Base-by-base conservation (phyloP, 2,797 vertebrate genomes). In the Xenops minutus region DNA sequence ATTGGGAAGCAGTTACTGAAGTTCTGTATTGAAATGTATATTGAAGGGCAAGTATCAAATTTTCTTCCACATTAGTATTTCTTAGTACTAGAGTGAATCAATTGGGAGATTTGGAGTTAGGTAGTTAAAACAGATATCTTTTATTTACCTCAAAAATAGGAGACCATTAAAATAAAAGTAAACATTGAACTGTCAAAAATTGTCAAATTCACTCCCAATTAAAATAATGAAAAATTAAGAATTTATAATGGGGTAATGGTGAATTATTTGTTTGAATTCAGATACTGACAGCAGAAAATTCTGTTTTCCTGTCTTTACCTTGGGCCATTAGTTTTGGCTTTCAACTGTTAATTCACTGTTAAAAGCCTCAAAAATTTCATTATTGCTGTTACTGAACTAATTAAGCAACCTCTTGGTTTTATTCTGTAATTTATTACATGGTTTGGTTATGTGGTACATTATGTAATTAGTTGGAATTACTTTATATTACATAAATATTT, bases 391-490 rank as follows among this genome's bases (percentile, higher is more conserved):
- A 64, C 3, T 52, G 58, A 81, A 32, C 52, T 58, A 74, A 79
- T 69, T 61, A 89, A 68, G 12, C 83, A 88, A 75, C 49, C 11
- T 71, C 11, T 84, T 78, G 6, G 19, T 79, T 89, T 78, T 93
- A 81, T 71, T 91, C 46, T 90, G 24, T 90, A 69, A 84, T 90
- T 90, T 92, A 69, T 92, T 94, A 34, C 15, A 55, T 56, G 58
- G 32, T 10, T 83, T 91, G 91, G 62, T 89, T 86, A 62, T 66
- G 30, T 74, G 80, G 14, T 52, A 1, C 62, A 61, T 93, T 15
- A 85, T 76, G 20, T 88, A 84, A 86, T 78, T 90, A 66, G 34
- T 68, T 68, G 71, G 24, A 88, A 72, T 88, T 81, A 58, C 37
- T 83, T 77, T 32, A 15, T 90, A 39, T 77, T 67, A 37, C 55